Conservation (phyloP, 2,888 invertebrate genomes). For the Ennomos fuscantarius region DNA sequence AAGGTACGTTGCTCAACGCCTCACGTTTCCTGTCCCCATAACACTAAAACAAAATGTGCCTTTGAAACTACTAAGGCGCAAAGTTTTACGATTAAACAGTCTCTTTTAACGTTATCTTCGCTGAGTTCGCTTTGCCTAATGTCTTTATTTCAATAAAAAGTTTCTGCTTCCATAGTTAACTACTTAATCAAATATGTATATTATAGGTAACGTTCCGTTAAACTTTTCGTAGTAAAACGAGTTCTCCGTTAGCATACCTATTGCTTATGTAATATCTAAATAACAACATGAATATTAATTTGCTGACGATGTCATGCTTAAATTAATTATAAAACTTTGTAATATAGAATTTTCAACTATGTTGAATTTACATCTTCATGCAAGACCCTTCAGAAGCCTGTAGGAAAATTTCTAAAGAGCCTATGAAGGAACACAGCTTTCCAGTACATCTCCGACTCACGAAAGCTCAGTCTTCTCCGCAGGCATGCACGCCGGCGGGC, state of each 20-base stretch:
- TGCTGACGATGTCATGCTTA: too few species aligned
- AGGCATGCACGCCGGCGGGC: slow-evolving; percentile 92
- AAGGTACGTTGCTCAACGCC: slow-evolving; percentile 76
- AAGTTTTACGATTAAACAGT: slow-evolving; percentile 29
- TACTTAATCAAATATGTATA: slow-evolving; percentile 23
- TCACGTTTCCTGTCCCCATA: slow-evolving; percentile 18
- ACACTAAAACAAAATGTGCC: slow-evolving; percentile 18
- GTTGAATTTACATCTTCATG: background rate
- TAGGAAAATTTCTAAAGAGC: background rate
- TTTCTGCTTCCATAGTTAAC: slow-evolving; percentile 25
- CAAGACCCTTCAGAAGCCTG: background rate
- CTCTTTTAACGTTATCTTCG: slow-evolving; percentile 28
- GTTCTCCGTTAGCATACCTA: background rate
- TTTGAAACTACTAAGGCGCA: slow-evolving; percentile 21
- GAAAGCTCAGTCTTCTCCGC: slow-evolving; percentile 40
- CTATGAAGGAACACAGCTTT: background rate
- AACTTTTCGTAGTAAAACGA: slow-evolving; percentile 18
- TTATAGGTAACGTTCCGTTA: slow-evolving; percentile 3
- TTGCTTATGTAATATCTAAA: slow-evolving; percentile 9
- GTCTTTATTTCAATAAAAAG: slow-evolving; percentile 33
- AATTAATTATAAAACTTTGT: too few species aligned
- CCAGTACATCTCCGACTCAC: slow-evolving; percentile 16
- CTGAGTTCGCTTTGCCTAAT: slow-evolving; percentile 28
- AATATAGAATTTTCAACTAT: too few species aligned
- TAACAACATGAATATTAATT: too few species aligned